These are phyloP conservation scores for Batillaria attramentaria DNA, from an alignment of 1,140 invertebrate genomes.

Conservation along the genomic window DNA sequence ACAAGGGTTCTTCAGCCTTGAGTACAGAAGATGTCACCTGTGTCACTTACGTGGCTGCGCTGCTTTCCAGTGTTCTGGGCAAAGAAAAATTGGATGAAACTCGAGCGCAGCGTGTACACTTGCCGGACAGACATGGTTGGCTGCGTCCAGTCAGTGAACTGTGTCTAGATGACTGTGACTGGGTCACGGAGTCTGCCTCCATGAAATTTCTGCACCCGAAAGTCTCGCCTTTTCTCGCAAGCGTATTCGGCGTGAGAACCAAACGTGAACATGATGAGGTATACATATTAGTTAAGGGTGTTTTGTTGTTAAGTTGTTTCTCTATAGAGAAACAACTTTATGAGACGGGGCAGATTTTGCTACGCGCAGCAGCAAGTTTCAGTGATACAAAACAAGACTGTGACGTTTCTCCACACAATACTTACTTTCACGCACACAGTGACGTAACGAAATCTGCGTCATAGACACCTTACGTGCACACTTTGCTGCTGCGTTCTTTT, in stretches of 20 bases:
- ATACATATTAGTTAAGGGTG: too few species aligned
- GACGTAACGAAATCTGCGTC: too few species aligned
- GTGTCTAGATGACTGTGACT: constrained; percentile 48
- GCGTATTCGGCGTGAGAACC: constrained; percentile 44
- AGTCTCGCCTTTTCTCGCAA: constrained; percentile 40
- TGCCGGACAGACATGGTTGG: constrained; percentile 39
- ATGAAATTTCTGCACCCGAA: constrained; percentile 44
- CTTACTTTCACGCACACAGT: too few species aligned
- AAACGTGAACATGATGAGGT: constrained; percentile 41
- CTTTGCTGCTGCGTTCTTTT: too few species aligned
- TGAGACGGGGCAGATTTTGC: too few species aligned
- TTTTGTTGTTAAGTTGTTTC: too few species aligned
- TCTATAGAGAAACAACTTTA: too few species aligned
- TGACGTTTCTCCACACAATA: too few species aligned
- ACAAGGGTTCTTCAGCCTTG: background rate
- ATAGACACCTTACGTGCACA: too few species aligned
- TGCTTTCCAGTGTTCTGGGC: background rate
- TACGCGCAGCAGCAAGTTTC: too few species aligned
- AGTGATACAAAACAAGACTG: too few species aligned
- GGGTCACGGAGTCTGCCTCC: constrained; percentile 11
- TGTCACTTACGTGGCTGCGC: background rate
- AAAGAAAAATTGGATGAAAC: background rate
- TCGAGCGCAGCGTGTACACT: background rate
- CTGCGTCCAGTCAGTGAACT: constrained; percentile 28
- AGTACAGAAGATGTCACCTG: background rate